phyloP scores from a whole-genome alignment of 2,113 vertebrate species.

The Rhynchomys soricoides region DNA sequence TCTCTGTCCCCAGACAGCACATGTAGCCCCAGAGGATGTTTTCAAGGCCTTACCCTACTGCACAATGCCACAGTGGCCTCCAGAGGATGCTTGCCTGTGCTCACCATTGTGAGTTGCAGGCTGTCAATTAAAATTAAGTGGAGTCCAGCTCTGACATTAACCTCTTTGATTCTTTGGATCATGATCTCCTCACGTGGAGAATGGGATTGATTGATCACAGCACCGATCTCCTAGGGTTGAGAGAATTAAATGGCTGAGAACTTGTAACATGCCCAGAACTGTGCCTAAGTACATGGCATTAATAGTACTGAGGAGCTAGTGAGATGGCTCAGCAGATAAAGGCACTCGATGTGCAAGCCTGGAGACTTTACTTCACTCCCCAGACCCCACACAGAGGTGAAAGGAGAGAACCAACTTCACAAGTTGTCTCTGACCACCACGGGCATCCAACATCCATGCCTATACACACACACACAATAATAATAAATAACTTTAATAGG shows the following conservation, averaged over 20 bases:
- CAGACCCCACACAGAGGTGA: background rate
- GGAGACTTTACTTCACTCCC: background rate
- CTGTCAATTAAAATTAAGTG: background rate
- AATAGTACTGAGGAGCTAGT: background rate
- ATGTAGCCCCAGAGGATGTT: rapidly evolving
- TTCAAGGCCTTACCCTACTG: background rate
- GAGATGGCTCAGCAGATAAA: background rate
- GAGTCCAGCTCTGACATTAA: background rate
- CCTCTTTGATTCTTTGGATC: background rate
- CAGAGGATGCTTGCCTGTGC: background rate
- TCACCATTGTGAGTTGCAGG: background rate
- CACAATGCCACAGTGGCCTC: rapidly evolving
- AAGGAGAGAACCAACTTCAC: background rate
- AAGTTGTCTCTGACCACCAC: background rate
- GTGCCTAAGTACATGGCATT: background rate
- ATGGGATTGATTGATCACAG: background rate
- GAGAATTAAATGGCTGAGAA: background rate
- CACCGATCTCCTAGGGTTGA: background rate
- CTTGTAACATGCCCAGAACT: background rate
- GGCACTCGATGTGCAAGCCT: background rate
- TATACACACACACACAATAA: background rate
- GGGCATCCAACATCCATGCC: background rate
- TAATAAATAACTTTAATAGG: background rate
- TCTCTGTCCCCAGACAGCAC: background rate
- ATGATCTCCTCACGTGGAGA: background rate